These are phyloP conservation scores for Drosophila peninsularis DNA, from an alignment of 2,888 invertebrate genomes.

Conservation along the genomic window DNA sequence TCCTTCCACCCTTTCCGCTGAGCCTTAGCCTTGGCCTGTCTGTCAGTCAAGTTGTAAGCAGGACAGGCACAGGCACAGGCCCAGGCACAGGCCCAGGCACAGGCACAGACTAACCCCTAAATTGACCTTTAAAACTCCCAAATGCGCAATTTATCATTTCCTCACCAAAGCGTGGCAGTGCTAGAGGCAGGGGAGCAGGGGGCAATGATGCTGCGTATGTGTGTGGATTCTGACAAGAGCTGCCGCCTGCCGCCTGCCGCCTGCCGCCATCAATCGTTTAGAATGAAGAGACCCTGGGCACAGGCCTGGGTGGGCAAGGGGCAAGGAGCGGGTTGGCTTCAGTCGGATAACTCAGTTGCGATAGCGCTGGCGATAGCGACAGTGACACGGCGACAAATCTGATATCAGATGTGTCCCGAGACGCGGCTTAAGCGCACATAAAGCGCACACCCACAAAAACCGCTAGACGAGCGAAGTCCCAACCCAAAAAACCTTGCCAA, in stretches of 20 bases:
- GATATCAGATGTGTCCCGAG: slow-evolving; percentile 76
- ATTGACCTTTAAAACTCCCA: slow-evolving; percentile 84
- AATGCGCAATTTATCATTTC: slow-evolving; percentile 84
- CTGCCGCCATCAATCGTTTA: slow-evolving; percentile 72
- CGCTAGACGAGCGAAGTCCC: slow-evolving; percentile 17
- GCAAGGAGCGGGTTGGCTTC: background rate
- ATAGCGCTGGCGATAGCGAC: slow-evolving; percentile 48
- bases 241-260: slow-evolving; percentile 33
- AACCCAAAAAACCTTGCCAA: background rate
- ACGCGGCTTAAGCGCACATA: slow-evolving; percentile 65
- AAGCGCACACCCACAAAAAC: slow-evolving; percentile 57
- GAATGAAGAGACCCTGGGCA: slow-evolving; percentile 56
- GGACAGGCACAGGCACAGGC: slow-evolving; percentile 23
- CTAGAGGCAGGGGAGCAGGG: too few species aligned
- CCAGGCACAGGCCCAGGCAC: slow-evolving; percentile 36
- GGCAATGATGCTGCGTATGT: slow-evolving; percentile 18
- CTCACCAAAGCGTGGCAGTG: slow-evolving; percentile 51
- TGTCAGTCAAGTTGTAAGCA: slow-evolving; percentile 61
- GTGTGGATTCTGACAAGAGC: slow-evolving; percentile 44
- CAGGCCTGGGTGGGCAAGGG: slow-evolving; percentile 8
- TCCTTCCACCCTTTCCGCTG: background rate
- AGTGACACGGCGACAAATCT: slow-evolving; percentile 63
- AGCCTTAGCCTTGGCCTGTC: slow-evolving; percentile 15
- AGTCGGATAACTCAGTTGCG: slow-evolving; percentile 28
- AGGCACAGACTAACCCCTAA: slow-evolving; percentile 80